Conservation (phyloP, 2,797 vertebrate genomes). For the Okamejei kenojei region DNA sequence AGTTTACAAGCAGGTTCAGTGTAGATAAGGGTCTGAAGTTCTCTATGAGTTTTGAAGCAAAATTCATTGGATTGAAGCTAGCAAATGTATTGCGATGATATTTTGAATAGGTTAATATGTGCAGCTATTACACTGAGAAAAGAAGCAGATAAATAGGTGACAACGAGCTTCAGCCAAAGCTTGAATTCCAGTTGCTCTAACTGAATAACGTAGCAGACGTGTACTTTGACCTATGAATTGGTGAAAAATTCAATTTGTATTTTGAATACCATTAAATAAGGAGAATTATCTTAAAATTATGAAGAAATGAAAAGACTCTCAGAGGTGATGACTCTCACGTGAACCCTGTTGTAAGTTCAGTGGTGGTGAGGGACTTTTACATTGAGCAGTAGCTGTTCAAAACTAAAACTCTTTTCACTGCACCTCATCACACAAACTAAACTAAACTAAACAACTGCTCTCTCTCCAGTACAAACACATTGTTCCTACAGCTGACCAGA, state of each 20-base stretch:
- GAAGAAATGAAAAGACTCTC: neutral
- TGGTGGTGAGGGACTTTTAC: too few relatives aligned
- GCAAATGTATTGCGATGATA: neutral
- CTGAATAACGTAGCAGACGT: neutral
- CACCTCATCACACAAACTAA: too few relatives aligned
- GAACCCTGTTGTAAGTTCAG: neutral
- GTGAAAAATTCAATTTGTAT: neutral
- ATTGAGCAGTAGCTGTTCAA: neutral
- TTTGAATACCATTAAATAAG: neutral
- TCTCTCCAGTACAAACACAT: too few relatives aligned
- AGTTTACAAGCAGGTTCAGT: neutral
- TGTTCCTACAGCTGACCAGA: too few relatives aligned
- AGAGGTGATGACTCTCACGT: neutral
- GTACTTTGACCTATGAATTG: neutral
- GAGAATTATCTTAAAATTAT: neutral
- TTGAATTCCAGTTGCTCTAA: neutral
- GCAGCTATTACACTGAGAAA: neutral
- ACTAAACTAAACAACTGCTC: too few relatives aligned
- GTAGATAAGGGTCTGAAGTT: neutral
- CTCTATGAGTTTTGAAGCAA: neutral
- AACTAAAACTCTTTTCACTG: neutral
- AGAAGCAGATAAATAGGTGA: neutral
- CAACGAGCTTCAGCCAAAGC: neutral
- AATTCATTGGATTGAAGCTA: neutral
- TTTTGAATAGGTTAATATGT: neutral